Base-by-base conservation (phyloP, 2,797 vertebrate species). In the Syndactyla subalaris region DNA sequence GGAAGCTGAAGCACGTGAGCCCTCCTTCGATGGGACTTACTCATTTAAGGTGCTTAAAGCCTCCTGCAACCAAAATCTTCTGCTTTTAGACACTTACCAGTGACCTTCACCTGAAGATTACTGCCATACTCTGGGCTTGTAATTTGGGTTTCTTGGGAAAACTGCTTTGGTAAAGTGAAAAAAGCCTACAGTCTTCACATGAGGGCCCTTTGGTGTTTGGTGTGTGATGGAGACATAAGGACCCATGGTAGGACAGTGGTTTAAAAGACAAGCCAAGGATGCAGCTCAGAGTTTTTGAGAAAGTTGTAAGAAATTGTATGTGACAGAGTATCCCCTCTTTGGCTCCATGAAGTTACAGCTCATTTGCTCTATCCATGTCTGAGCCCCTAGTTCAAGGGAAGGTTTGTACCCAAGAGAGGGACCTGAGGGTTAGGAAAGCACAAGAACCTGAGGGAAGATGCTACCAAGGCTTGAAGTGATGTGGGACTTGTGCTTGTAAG, bases 211-310 rank as follows among this genome's bases (percentile, higher is more conserved):
- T 48, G 30, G 41, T 2, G 3, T 34, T 54, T 19, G 26, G 38
- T 7, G 5, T 55, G 57, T 29, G 78, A 41, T 26, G n/a, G 84
- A 71, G n/a, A 9, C 1, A 9, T 4, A 39, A 74, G 41, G 49
- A 12, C 27, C 29, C 22, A 13, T 38, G 10, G 7, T 1, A 43
- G 36, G n/a, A 7, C 17, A 5, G 14, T 1, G 30, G 1, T 32
- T 72, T 48, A 29, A 51, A 68, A 70, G 34, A 43, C 9, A 58
- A 83, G 17, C 7, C 61, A 49, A 18, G 58, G 38, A n/a, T 4
- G 24, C 8, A 21, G 24, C 30, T 70, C 9, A 46, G 32, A 9
- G 21, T 8, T 75, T 54, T 63, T n/a, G 59, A 61, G 55, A 26
- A 52, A 74, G 14, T 2, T 4, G 3, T 49, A 30, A 46, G 39